Base-by-base conservation (phyloP, 2,888 invertebrate species). In the Andrena hattorfiana region DNA sequence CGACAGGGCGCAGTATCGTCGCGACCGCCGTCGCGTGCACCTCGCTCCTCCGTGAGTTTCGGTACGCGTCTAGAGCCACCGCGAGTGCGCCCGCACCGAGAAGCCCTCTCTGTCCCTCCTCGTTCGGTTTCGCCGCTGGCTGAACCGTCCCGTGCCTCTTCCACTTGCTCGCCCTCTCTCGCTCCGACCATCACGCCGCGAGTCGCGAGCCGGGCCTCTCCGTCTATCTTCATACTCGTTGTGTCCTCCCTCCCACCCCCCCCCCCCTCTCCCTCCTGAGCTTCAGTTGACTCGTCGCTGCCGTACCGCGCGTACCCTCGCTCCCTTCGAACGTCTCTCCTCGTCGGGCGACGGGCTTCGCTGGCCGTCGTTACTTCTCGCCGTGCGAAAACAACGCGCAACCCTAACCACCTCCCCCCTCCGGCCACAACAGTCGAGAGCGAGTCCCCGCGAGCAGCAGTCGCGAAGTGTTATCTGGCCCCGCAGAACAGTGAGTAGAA, bases 1-100 rank as follows among this genome's bases (percentile, higher is more conserved):
- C 93, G 93, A 92, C 93, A 93, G 93, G 94, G 94, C 93, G 93
- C 93, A 94, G 94, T 94, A 93, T 93, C 92, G 92, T 93, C 93
- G 94, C 93, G 93, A 91, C 93, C 89, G 89, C 89, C 91, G 93
- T 93, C 93, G 92, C 93, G 93, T 91, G 90, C 89, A 91, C 89
- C 85, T 86, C 79, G 56, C 56, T 56, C 23, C 56, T 23, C 4
- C 56, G 56, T 26, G 85, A 84, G 81, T 78, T 83, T 82, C 56
- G 74, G 81, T 80, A 80, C 82, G 83, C 79, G 60, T 71, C 64
- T 70, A 71, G 63, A 42, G 42, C 42, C 42, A 81, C 51, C 77
- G 81, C 84, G 79, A 73, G 84, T 77, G 80, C 75, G 64, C 78
- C 83, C 42, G 70, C 80, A 74, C 70, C 83, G 49, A 68, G 78